Evolutionary conservation across 2,888 invertebrate species (phyloP), one percentile per base, ranked within the genome.

Genomic region (Dicranocentrus wangi): DNA sequence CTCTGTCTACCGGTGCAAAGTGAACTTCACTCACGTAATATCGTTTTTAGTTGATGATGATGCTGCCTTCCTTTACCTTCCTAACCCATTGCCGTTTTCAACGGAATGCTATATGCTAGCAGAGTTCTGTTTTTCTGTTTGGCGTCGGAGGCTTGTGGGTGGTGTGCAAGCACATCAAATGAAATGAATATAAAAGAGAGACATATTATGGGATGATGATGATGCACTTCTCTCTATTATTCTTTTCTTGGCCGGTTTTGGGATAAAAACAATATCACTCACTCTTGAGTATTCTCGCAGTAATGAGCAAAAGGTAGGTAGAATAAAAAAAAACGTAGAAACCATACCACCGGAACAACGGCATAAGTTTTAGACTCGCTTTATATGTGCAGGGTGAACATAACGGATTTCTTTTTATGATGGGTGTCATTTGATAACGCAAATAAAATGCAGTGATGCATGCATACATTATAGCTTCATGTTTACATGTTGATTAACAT

Each of bases 331-430:
- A 3, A 2, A 19, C 5, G 17, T 13, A 63, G 21, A 39, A 39
- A 17, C 47, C 66, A 66, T 27, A 3, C 19, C 17, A 75, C 73
- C 73, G 73, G 73, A 73, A 65, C 63, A 73, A 73, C 65, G 73
- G 73, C 65, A 73, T n/a, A 73, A 72, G 70, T 60, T 60, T 71
- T 19, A 71, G 61, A 19, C 13, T 72, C 21, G 17, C 51, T 72
- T 60, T 60, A 32, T 23, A 39, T 65, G 42, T 71, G 71, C 19
- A 42, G 55, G 73, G 73, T 73, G 65, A 73, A 73, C 65, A 65
- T 73, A 73, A 73, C 73, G 73, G 73, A 65, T 65, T 73, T 58
- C 10, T 21, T 73, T 72, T 73, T 73, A 65, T 65, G 73, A 73
- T 73, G 73, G 61, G 27, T 73, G 73, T 75, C 73, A 75, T 66